Evolutionary conservation across 2,888 invertebrate species (phyloP).

Genomic region (Pollenia angustigena): DNA sequence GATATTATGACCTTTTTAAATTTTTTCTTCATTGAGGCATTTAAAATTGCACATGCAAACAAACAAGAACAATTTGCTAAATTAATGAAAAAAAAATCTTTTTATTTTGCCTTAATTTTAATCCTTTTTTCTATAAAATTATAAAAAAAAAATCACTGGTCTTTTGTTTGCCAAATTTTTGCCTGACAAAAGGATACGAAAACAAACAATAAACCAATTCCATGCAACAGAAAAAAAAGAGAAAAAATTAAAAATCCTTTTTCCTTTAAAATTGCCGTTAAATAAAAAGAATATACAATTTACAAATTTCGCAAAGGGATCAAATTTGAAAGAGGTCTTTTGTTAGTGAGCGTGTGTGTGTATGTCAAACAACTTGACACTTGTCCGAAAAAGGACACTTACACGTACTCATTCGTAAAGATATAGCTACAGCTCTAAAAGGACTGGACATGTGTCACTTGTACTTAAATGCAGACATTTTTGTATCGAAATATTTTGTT

Average conservation of each 20-base stretch:
- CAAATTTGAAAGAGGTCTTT: conserved; percentile 46
- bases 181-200: conserved; percentile 10
- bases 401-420: conserved; percentile 11
- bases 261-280: conserved; percentile 64
- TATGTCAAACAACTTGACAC: conserved; percentile 63
- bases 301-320: not conserved
- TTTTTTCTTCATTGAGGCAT: conserved; percentile 23
- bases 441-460: conserved; percentile 64
- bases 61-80: not conserved
- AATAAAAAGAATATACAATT: conserved; percentile 7
- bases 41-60: conserved; percentile 37
- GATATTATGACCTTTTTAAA: not conserved
- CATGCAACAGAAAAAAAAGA: not conserved
- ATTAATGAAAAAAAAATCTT: conserved; percentile 15
- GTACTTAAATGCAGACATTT: conserved; percentile 38
- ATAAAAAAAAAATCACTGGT: conserved; percentile 33
- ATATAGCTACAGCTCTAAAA: not conserved
- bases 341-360: conserved; percentile 20
- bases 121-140: conserved; percentile 60
- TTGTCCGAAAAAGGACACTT: conserved; percentile 42
- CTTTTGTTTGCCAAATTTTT: conserved; percentile 20
- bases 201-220: conserved; percentile 23
- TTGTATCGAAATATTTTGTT: conserved; percentile 41
- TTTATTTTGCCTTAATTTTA: conserved; percentile 56
- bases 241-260: conserved; percentile 53